A percentile compares a stretch with the other conserved stretches of the same genome.
Evolutionary conservation across 2,888 invertebrate genomes (phyloP).

Genomic region (Xestobium rufovillosum): DNA sequence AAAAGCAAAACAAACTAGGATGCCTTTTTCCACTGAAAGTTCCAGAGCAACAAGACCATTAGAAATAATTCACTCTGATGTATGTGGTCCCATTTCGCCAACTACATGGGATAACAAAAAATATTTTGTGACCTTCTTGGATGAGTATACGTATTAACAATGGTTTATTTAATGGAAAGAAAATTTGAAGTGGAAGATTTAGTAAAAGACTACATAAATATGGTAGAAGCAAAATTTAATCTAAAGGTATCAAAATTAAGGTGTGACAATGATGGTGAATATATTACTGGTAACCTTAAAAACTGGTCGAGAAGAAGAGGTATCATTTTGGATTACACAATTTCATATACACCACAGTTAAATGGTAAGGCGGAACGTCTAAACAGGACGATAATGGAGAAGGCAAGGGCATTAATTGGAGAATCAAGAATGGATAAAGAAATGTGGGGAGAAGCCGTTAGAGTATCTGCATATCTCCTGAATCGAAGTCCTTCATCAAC

Average conservation of each 20-base stretch:
- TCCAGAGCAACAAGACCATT: conserved; percentile 31
- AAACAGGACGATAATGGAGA: conserved; percentile 24
- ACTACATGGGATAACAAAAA: conserved; percentile 30
- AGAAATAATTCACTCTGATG: conserved; percentile 32
- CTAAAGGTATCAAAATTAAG: conserved; percentile 19
- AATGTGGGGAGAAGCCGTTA: conserved; percentile 30
- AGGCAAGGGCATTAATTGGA: conserved; percentile 24
- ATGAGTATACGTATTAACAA: conserved; percentile 34
- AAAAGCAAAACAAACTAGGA: conserved; percentile 34
- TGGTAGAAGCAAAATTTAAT: conserved; percentile 17
- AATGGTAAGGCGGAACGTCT: conserved; percentile 21
- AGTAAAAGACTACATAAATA: conserved; percentile 18
- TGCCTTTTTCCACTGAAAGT: conserved; percentile 30
- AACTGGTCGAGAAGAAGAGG: conserved; percentile 21
- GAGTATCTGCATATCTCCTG: conserved; percentile 24
- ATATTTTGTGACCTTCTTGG: conserved; percentile 33
- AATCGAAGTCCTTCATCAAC: conserved; percentile 27
- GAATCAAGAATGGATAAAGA: conserved; percentile 24
- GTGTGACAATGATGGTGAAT: conserved; percentile 25
- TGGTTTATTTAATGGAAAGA: conserved; percentile 27
- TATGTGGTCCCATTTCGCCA: conserved; percentile 33
- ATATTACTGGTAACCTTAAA: conserved; percentile 14
- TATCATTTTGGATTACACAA: conserved; percentile 18
- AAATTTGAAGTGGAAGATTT: conserved; percentile 18
- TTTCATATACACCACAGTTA: conserved; percentile 22